A percentile compares a stretch with the other conserved stretches of the same genome.
Evolutionary conservation across 1,140 invertebrate genomes (phyloP).

Genomic region (Chironomus striatipennis): DNA sequence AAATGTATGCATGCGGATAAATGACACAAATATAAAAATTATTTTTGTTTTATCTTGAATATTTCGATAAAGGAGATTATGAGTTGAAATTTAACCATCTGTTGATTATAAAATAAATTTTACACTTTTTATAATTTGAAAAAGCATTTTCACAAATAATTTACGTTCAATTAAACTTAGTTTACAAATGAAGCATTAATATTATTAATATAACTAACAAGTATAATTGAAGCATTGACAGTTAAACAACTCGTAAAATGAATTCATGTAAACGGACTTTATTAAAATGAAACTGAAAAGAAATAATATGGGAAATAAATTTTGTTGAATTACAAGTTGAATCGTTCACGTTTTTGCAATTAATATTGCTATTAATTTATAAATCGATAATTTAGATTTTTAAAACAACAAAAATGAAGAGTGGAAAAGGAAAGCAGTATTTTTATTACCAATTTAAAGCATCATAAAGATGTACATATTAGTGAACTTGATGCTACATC

Average conservation of each 20-base stretch:
- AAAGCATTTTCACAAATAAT: not conserved
- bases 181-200: slow-evolving; percentile 8
- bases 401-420: not conserved
- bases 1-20: not conserved
- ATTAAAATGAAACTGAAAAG: not conserved
- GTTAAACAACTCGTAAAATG: not conserved
- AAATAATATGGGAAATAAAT: slow-evolving; percentile 9
- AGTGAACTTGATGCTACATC: not conserved
- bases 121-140: not conserved
- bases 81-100: too few relatives aligned
- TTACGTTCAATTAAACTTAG: not conserved
- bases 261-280: not conserved
- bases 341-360: not conserved
- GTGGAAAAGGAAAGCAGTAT: not conserved
- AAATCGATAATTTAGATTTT: not conserved
- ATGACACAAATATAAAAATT: not conserved
- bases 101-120: too few relatives aligned
- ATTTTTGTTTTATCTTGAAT: too few relatives aligned
- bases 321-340: not conserved
- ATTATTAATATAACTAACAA: not conserved
- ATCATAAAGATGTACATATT: not conserved
- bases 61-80: too few relatives aligned
- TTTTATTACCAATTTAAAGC: not conserved
- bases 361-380: not conserved
- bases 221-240: not conserved